Percentiles rank a stretch among this genome's conserved stretches.
phyloP scores from a whole-genome alignment of 2,113 vertebrate genomes.

The Lophochroa leadbeateri region DNA sequence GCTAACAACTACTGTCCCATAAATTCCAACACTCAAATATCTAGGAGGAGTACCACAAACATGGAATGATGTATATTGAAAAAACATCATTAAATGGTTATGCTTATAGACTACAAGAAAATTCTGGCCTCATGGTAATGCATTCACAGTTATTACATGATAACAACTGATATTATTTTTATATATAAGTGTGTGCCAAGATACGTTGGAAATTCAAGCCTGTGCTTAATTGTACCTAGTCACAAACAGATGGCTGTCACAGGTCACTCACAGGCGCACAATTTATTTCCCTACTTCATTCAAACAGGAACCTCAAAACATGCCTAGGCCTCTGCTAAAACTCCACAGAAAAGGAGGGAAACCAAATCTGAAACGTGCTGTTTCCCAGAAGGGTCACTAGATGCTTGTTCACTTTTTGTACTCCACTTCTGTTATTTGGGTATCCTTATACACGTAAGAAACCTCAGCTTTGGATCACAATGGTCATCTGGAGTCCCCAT shows the following conservation, averaged over 20 bases:
- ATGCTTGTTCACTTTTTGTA: background rate
- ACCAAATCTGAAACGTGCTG: background rate
- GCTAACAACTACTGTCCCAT: background rate
- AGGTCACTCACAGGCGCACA: background rate
- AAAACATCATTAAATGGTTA: background rate
- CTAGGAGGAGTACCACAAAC: background rate
- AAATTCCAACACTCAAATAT: background rate
- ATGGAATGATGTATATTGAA: background rate
- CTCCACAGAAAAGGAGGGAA: background rate
- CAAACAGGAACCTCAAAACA: background rate
- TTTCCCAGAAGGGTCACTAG: background rate
- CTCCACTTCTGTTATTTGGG: background rate
- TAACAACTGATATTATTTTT: background rate
- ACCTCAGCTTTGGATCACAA: background rate
- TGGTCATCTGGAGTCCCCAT: background rate
- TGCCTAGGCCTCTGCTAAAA: background rate
- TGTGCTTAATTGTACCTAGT: background rate
- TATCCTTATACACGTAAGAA: background rate
- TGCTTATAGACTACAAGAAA: background rate
- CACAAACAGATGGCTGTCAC: background rate
- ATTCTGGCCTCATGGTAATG: background rate
- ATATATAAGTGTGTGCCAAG: background rate
- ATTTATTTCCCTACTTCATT: background rate
- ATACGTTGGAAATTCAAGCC: background rate
- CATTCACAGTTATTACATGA: background rate